Base-by-base conservation (phyloP, 2,797 vertebrate genomes). In the Tolypeutes matacus region DNA sequence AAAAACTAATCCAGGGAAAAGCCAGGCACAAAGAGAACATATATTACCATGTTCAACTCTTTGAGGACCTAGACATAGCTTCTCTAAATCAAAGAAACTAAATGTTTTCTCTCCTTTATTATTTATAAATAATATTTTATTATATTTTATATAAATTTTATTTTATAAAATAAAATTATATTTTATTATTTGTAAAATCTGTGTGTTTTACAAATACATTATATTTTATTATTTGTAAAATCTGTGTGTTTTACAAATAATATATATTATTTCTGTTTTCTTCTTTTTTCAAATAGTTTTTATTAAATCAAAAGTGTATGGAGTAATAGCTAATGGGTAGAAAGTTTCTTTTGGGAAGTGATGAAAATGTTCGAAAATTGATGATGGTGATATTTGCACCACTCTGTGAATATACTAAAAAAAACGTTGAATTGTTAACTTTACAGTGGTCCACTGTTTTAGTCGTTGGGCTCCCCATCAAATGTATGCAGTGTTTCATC, bases 201-300 rank as follows among this genome's bases (percentile, higher is more conserved):
- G n/a, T n/a, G n/a, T n/a, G n/a, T n/a, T n/a, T n/a, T n/a, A n/a
- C n/a, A n/a, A n/a, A n/a, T n/a, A n/a, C n/a, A n/a, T n/a, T n/a
- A n/a, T 56, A 85, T 13, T 64, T 76, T 86, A 69, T 31, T 60
- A 11, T 69, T 93, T 89, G 51, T 84, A 64, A 86, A 93, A 80
- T 51, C 5, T 7, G 64, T 8, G 3, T 78, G 7, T 9, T 75
- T 67, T 89, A 58, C 20, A 89, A 34, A 77, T 64, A 64, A 8
- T 6, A 56, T 51, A 12, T 18, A 69, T 2, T 70, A 31, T 65
- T 70, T 81, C 10, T 5, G 34, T 92, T 69, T 46, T 25, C 20
- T 64, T 58, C 67, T 90, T 69, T 83, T 77, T 83, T 10, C 3
- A 17, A n/a, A 36, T 27, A 34, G 8, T 58, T 73, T 80, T 83